Percentiles rank a stretch among this genome's conserved stretches.
Evolutionary conservation across 1,140 invertebrate species (phyloP).

Genomic region (Plutomurus gul): DNA sequence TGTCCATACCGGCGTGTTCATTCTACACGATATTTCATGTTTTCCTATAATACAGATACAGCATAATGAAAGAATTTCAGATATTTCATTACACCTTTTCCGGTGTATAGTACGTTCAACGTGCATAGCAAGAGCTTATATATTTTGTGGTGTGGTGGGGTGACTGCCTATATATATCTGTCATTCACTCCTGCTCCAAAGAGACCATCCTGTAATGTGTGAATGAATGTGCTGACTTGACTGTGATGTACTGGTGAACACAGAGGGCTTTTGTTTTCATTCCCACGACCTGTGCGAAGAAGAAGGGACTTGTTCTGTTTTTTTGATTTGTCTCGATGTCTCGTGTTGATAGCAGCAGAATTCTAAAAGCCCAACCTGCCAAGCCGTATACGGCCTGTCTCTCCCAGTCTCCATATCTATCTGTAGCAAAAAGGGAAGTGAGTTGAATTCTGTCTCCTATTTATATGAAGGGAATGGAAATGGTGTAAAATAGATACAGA

Average conservation of each 20-base stretch:
- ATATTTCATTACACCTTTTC: conserved; percentile 33
- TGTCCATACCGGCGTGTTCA: too few species aligned
- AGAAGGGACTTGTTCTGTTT: not conserved
- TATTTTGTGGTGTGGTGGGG: not conserved
- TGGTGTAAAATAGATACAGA: not conserved
- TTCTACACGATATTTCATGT: too few species aligned
- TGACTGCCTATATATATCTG: not conserved
- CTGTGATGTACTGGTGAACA: not conserved
- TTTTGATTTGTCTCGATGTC: not conserved
- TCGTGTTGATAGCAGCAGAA: not conserved
- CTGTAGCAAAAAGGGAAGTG: too few species aligned
- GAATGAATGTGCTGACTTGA: not conserved
- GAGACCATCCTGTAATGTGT: not conserved
- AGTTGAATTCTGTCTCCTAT: too few species aligned
- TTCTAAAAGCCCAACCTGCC: too few species aligned
- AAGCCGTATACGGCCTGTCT: too few species aligned
- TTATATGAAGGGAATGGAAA: too few species aligned
- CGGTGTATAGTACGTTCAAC: not conserved
- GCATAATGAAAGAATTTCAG: too few species aligned
- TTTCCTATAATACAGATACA: too few species aligned
- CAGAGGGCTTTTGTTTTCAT: conserved; percentile 9
- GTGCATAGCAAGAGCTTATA: too few species aligned
- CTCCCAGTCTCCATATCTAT: too few species aligned
- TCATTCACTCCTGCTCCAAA: conserved; percentile 6
- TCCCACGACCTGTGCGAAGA: conserved; percentile 20